These are phyloP conservation scores for Bryconaethiops microstoma DNA, from an alignment of 2,797 vertebrate genomes.

Conservation along the genomic window DNA sequence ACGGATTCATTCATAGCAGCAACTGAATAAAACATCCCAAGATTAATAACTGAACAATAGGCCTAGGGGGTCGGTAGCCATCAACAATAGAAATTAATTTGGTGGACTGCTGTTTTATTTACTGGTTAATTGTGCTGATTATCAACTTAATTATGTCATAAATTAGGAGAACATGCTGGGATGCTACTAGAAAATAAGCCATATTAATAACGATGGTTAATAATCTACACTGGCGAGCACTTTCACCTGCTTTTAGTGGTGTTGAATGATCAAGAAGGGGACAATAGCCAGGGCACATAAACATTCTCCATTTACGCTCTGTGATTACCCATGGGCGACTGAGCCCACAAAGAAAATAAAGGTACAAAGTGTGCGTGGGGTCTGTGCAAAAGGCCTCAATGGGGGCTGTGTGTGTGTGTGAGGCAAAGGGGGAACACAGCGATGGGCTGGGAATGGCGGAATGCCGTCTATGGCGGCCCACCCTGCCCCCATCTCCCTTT, in stretches of 20 bases:
- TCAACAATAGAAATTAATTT: not conserved
- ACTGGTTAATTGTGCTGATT: not conserved
- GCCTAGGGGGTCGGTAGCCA: not conserved
- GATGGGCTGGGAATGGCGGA: slow-evolving; percentile 50
- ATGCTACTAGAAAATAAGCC: not conserved
- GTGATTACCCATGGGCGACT: slow-evolving; percentile 23
- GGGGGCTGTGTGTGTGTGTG: slow-evolving; percentile 64
- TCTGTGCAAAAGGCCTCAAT: slow-evolving; percentile 52
- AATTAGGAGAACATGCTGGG: not conserved
- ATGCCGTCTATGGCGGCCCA: slow-evolving; percentile 26
- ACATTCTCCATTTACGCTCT: slow-evolving; percentile 23
- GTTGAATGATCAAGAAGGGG: not conserved
- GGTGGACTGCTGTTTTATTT: not conserved
- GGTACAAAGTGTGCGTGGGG: slow-evolving; percentile 32
- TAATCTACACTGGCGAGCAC: slow-evolving; percentile 8
- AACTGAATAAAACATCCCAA: too few relatives aligned
- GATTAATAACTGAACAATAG: not conserved
- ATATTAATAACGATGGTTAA: not conserved
- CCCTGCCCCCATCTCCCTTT: slow-evolving; percentile 53
- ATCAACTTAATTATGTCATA: not conserved
- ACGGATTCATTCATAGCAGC: not conserved
- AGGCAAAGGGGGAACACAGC: slow-evolving; percentile 14
- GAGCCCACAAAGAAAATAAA: slow-evolving; percentile 21
- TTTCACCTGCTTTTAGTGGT: slow-evolving; percentile 1
- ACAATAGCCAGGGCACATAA: not conserved